Evolutionary conservation across 2,113 vertebrate species (phyloP).

Genomic region (western clawed frog (Xenopus tropicalis)): UCB_Xtro_10.0 CM004445.2:108505501-108506000

Average conservation of each 20-base stretch:
- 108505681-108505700: conserved; percentile 22
- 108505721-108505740: conserved; percentile 54
- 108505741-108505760: conserved; percentile 54
- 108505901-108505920: not conserved
- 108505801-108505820: not conserved
- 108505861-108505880: conserved; percentile 9
- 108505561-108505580: not conserved
- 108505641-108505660: conserved; percentile 32
- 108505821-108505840: conserved; percentile 23
- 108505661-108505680: conserved; percentile 24
- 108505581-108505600: not conserved
- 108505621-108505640: not conserved
- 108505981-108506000: not conserved
- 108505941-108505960: conserved; percentile 54
- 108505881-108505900: not conserved
- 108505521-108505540: not conserved
- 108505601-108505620: not conserved
- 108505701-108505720: conserved; percentile 46
- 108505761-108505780: conserved; percentile 26
- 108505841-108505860: conserved; percentile 32
- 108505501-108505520: not conserved
- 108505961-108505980: conserved; percentile 37
- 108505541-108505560: not conserved
- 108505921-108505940: conserved; percentile 9
- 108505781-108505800: conserved; percentile 42